Base-by-base conservation (phyloP, 2,888 invertebrate species). In the Cryptocephalus primarius region DNA sequence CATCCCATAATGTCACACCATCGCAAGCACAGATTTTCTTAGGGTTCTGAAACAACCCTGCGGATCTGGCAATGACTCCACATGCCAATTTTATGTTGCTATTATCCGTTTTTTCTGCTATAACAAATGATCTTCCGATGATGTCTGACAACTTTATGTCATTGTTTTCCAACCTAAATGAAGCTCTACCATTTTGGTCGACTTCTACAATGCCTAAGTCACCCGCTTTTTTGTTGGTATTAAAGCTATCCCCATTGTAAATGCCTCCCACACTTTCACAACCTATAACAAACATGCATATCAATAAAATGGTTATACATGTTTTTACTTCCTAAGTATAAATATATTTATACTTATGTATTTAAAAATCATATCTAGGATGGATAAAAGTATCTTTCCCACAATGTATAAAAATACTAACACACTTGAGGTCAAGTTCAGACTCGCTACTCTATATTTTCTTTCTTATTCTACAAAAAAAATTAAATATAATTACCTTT, bases 1-100 rank as follows among this genome's bases (percentile, higher is more conserved):
- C 93, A 64, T 93, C 89, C 93, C 93, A 93, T 9, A 93, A 75
- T 0, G 87, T 82, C 0, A 88, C 78, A 0, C 93, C 93, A 73
- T 91, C 91, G 69, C 93, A 93, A 1, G 87, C 85, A 70, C 93
- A 93, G 45, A 93, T 83, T 9, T 83, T 80, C 63, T 93, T 93
- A 1, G 83, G 79, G 65, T 93, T 93, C 67, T 90, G 79, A 63
- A 89, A 85, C 8, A 93, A 72, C 0, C 91, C 90, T 0, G 93
- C 87, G 0, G 92, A 88, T 33, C 92, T 76, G 0, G 92, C 92
- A 56, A 93, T 89, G 9, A 93, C 82, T 0, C 92, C 93, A 67
- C 90, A 92, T 0, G 85, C 84, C 12, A 59, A 4, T 44, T 46
- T 55, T 43, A 48, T 45, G 22, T 33, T 3, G 12, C n/a, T 8